phyloP scores from a whole-genome alignment of 2,797 vertebrate species.

The Philypnodon macrostomus region DNA sequence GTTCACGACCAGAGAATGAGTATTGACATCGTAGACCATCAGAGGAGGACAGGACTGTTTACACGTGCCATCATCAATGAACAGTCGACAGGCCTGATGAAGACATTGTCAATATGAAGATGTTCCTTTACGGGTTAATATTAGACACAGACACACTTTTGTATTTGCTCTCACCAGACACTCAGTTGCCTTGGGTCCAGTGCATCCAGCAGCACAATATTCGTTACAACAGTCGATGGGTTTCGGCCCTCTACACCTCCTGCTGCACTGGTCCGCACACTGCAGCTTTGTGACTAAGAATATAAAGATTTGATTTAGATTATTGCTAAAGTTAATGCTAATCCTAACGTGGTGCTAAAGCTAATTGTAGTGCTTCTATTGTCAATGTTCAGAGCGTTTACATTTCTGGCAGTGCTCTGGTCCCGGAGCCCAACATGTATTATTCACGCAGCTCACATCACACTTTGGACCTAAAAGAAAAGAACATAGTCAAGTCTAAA shows the following conservation, averaged over 20 bases:
- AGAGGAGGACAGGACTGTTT: slow-evolving; percentile 82
- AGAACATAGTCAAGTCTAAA: not conserved
- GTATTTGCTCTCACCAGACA: slow-evolving; percentile 87
- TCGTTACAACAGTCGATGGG: slow-evolving; percentile 91
- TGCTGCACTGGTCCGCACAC: slow-evolving; percentile 90
- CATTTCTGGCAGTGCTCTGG: slow-evolving; percentile 87
- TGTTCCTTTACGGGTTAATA: no score
- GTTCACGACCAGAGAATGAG: slow-evolving; percentile 84
- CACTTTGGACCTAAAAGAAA: slow-evolving; percentile 80
- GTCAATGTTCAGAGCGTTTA: no score
- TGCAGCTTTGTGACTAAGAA: slow-evolving; percentile 84
- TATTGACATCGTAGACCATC: slow-evolving; percentile 79
- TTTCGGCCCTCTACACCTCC: slow-evolving; percentile 82
- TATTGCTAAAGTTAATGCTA: not conserved
- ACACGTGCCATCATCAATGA: slow-evolving; percentile 87
- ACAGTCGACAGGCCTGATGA: slow-evolving; percentile 83
- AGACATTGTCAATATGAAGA: no score
- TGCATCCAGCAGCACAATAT: slow-evolving; percentile 90
- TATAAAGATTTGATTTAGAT: not conserved
- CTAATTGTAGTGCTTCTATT: not conserved
- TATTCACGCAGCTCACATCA: slow-evolving; percentile 78
- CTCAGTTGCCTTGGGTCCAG: slow-evolving; percentile 84
- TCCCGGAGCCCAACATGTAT: slow-evolving; percentile 87
- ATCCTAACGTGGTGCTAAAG: not conserved
- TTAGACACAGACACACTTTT: no score